Conservation (phyloP, 1,140 invertebrate species). For the Danaus plexippus region DNA sequence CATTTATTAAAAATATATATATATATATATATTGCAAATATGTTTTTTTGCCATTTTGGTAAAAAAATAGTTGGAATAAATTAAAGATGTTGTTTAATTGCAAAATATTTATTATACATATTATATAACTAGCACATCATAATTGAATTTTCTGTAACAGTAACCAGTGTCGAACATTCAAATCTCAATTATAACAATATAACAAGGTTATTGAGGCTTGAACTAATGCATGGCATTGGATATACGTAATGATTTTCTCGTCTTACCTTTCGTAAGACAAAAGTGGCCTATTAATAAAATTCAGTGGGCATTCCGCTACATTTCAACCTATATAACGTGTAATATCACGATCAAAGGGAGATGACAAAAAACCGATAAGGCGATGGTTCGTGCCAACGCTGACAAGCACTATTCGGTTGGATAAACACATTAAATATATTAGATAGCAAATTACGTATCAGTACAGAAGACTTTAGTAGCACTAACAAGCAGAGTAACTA, state of each 20-base stretch:
- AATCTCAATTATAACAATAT: too few species aligned
- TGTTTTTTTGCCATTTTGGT: too few species aligned
- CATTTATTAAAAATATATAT: too few species aligned
- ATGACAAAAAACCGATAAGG: conserved; percentile 20
- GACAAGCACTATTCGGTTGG: conserved; percentile 14
- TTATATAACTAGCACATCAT: conserved; percentile 17
- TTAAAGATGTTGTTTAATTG: conserved; percentile 8
- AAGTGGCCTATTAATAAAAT: conserved; percentile 9
- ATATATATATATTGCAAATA: too few species aligned
- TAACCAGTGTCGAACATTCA: too few species aligned
- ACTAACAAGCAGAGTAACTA: too few species aligned
- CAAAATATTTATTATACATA: conserved; percentile 25
- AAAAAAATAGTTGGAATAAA: too few species aligned
- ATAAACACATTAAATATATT: conserved; percentile 18
- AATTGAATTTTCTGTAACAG: conserved; percentile 3
- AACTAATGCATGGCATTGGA: too few species aligned
- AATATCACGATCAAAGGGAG: conserved; percentile 19
- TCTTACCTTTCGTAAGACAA: too few species aligned
- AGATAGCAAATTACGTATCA: conserved; percentile 5
- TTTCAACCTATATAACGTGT: conserved; percentile 11
- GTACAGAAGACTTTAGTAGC: too few species aligned
- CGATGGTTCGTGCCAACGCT: conserved; percentile 11
- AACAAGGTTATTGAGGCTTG: too few species aligned
- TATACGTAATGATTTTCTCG: too few species aligned
- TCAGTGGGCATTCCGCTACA: conserved; percentile 6